These are phyloP conservation scores for Ctenicera cuprea DNA, from an alignment of 2,888 invertebrate genomes.

Conservation along the genomic window DNA sequence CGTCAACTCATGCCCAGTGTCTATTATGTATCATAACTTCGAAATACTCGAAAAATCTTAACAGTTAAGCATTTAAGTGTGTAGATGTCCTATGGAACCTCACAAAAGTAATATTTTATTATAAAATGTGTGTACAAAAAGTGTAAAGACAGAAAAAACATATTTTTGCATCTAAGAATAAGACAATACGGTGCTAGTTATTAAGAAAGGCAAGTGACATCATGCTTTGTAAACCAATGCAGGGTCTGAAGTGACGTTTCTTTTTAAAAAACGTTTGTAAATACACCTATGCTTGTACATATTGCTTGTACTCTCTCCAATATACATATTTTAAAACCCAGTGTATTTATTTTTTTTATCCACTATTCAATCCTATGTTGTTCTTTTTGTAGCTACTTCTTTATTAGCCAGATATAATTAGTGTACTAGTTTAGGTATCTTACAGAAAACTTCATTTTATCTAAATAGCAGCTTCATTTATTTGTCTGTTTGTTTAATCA, in stretches of 20 bases:
- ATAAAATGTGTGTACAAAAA: constrained; percentile 51
- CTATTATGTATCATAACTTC: constrained; percentile 33
- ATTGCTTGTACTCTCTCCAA: constrained; percentile 51
- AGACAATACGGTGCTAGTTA: constrained; percentile 57
- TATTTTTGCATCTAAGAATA: constrained; percentile 57
- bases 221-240: constrained; percentile 55
- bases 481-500: too few species aligned
- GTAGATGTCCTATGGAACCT: constrained; percentile 44
- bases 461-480: too few species aligned
- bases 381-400: too few species aligned
- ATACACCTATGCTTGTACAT: constrained; percentile 53
- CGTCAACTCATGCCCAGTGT: constrained; percentile 20
- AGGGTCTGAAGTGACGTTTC: constrained; percentile 54
- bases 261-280: constrained; percentile 48
- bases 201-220: constrained; percentile 55
- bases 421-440: too few species aligned
- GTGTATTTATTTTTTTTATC: background rate
- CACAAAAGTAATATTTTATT: constrained; percentile 56
- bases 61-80: constrained; percentile 44
- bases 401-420: too few species aligned
- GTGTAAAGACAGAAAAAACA: constrained; percentile 54
- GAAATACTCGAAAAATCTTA: constrained; percentile 37
- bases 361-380: too few species aligned
- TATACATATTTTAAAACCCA: constrained; percentile 49
- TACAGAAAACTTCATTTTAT: too few species aligned